phyloP scores from a whole-genome alignment of 2,113 vertebrate genomes.

The Macaca fascicularis region T2T-MFA8v1.1 NC_088377.1:157421501-157422000 shows the following conservation, averaged over 20 bases:
- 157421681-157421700: neutral
- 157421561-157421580: neutral
- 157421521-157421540: neutral
- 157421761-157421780: constrained; percentile 12
- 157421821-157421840: neutral
- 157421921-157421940: constrained; percentile 34
- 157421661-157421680: neutral
- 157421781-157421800: neutral
- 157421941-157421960: neutral
- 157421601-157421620: neutral
- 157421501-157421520: neutral
- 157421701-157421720: neutral
- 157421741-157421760: neutral
- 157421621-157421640: neutral
- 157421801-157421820: constrained; percentile 4
- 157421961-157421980: neutral
- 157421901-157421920: constrained; percentile 2
- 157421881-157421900: neutral
- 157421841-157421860: neutral
- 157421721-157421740: constrained; percentile 7
- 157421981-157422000: neutral
- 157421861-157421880: neutral
- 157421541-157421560: neutral
- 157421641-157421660: neutral
- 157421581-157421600: neutral